Percentiles rank a stretch among this genome's conserved stretches.
Conservation (phyloP, 2,113 vertebrate species). For the Lepus timidus region DNA sequence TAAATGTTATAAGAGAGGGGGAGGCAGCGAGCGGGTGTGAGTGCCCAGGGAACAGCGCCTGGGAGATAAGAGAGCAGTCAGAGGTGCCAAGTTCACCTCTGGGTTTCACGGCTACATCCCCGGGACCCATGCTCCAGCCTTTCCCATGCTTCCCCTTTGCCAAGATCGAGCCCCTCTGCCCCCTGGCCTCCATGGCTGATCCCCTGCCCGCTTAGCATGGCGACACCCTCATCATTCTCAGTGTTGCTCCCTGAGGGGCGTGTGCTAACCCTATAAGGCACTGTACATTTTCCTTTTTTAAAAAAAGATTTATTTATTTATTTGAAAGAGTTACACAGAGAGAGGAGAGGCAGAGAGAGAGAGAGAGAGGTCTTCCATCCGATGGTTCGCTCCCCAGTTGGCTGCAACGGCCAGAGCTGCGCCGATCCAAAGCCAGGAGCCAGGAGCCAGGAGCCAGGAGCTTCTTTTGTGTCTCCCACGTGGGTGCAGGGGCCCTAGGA, state of each 20-base stretch:
- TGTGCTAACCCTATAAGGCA: neutral
- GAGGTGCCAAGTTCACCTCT: neutral
- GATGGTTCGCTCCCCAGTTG: too few species aligned
- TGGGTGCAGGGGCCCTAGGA: too few species aligned
- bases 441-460: too few species aligned
- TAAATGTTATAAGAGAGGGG: slow-evolving; percentile 17
- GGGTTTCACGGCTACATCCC: neutral
- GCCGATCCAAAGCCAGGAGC: too few species aligned
- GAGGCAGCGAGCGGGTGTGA: neutral
- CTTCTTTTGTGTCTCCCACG: too few species aligned
- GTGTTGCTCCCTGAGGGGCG: neutral
- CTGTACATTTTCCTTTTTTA: too few species aligned
- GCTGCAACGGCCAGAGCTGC: too few species aligned
- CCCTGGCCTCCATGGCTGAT: neutral
- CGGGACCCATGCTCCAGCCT: neutral
- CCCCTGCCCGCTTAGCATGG: too few species aligned
- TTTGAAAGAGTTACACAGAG: too few species aligned
- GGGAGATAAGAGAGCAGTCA: slow-evolving; percentile 37
- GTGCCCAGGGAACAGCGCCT: neutral
- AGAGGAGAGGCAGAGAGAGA: too few species aligned
- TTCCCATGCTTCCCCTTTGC: neutral
- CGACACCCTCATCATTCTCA: accelerated
- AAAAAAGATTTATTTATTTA: too few species aligned
- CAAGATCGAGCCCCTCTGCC: neutral
- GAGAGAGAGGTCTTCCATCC: too few species aligned